Evolutionary conservation across 2,113 vertebrate species (phyloP), one percentile per base, ranked within the genome.

Genomic region (Ivindomyrus marchei): DNA sequence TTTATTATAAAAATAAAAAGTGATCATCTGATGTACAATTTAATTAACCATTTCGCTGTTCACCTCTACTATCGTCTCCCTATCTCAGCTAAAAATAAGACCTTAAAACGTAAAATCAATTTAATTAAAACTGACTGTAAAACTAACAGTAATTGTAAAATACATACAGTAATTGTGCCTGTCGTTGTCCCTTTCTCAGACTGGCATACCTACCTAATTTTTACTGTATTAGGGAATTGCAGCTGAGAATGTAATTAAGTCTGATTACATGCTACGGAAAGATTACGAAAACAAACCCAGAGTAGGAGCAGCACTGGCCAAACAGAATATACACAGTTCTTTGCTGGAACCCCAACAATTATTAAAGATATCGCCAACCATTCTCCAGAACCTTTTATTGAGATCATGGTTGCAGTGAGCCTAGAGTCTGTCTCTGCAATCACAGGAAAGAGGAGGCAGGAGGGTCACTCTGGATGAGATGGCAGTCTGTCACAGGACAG

Each of bases 211-310:
- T 19, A 96, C 95, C 95, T 94, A 94, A 91, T 91, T 93, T 95
- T 96, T 96, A 49, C 58, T 74, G 31, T 70, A 70, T 50, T 96
- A 95, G 94, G 92, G 95, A 94, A 94, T 96, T 95, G 95, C 95
- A 96, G 95, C 95, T 92, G 92, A 93, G 92, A 95, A 97, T 95
- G 96, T 96, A 96, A 97, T 97, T 97, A 97, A 96, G 95, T 92
- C 93, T 94, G 95, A 96, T 95, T 96, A 95, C 93, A 94, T 95
- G 94, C 95, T 95, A 96, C 95, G 92, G 93, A 95, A 95, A 95
- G 96, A 95, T 94, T 94, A 96, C 95, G 95, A 96, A 95, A 96
- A 96, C 92, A 95, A 93, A 94, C 96, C 95, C 95, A 96, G 92
- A 95, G 93, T 94, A 89, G 21, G 17, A 50, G 42, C 36, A 86